A percentile compares a stretch with the other conserved stretches of the same genome.
Conservation (phyloP, 2,113 vertebrate genomes). For the Bothrops jararaca region DNA sequence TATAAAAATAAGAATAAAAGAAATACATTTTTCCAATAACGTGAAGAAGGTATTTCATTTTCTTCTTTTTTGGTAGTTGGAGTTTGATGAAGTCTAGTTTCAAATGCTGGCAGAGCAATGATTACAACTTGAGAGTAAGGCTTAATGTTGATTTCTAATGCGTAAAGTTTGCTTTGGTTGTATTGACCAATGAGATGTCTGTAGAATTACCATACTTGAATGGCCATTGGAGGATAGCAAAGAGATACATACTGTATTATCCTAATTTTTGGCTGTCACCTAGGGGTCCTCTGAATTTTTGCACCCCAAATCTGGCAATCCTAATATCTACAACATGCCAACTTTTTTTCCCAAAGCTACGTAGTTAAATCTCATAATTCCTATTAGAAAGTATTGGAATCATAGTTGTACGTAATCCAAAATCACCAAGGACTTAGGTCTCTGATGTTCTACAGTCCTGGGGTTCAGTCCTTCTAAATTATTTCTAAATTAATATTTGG, state of each 20-base stretch:
- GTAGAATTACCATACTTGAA: not conserved
- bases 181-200: not conserved
- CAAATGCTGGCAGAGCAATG: not conserved
- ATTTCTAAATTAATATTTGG: not conserved
- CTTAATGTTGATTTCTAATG: not conserved
- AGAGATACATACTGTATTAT: not conserved
- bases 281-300: not conserved
- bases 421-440: not conserved
- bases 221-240: not conserved
- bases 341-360: not conserved
- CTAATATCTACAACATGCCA: not conserved
- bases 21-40: not conserved
- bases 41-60: not conserved
- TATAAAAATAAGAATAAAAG: not conserved
- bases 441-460: not conserved
- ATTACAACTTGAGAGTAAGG: not conserved
- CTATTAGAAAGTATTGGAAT: not conserved
- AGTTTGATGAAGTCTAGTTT: not conserved
- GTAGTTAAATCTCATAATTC: not conserved
- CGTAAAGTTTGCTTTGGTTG: not conserved
- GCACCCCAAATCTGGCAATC: not conserved
- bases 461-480: not conserved
- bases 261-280: not conserved
- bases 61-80: not conserved
- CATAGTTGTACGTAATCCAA: not conserved